Percentiles rank a stretch among this genome's conserved stretches.
phyloP scores from a whole-genome alignment of 2,888 invertebrate genomes.

The Cerastoderma edule region DNA sequence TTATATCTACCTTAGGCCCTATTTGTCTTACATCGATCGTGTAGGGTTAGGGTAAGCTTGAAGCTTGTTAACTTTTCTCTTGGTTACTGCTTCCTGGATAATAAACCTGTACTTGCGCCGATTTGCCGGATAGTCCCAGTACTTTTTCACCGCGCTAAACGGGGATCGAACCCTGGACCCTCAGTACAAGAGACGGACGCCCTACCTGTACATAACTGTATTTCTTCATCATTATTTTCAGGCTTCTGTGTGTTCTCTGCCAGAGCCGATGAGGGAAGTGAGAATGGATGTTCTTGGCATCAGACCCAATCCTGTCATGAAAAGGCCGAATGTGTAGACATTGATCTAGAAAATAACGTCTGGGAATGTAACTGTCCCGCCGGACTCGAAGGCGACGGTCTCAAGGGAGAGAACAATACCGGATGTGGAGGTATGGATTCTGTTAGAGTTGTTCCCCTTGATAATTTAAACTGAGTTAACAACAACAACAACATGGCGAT shows the following conservation, averaged over 20 bases:
- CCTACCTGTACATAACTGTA: not conserved
- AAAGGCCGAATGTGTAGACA: conserved; percentile 38
- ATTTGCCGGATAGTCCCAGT: not conserved
- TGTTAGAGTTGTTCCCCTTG: not conserved
- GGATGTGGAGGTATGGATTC: conserved; percentile 56
- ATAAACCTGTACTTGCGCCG: not conserved
- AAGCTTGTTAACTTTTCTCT: no score
- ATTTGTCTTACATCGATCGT: no score
- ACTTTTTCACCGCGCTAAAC: not conserved
- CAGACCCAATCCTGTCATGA: conserved; percentile 27
- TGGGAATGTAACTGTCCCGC: conserved; percentile 43
- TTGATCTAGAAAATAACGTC: not conserved
- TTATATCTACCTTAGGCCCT: no score
- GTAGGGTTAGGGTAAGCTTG: no score
- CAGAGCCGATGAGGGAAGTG: not conserved
- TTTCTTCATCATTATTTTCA: not conserved
- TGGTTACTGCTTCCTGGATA: not conserved
- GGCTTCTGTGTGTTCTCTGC: not conserved
- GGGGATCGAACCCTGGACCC: not conserved
- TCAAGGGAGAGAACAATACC: conserved; percentile 35
- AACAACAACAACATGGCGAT: no score
- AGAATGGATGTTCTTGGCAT: conserved; percentile 35
- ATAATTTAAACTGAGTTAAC: not conserved
- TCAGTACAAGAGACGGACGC: not conserved
- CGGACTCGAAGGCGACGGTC: conserved; percentile 46